A percentile compares a stretch with the other conserved stretches of the same genome.
phyloP scores from a whole-genome alignment of 2,888 invertebrate species.

The Zaprionus lineosus region DNA sequence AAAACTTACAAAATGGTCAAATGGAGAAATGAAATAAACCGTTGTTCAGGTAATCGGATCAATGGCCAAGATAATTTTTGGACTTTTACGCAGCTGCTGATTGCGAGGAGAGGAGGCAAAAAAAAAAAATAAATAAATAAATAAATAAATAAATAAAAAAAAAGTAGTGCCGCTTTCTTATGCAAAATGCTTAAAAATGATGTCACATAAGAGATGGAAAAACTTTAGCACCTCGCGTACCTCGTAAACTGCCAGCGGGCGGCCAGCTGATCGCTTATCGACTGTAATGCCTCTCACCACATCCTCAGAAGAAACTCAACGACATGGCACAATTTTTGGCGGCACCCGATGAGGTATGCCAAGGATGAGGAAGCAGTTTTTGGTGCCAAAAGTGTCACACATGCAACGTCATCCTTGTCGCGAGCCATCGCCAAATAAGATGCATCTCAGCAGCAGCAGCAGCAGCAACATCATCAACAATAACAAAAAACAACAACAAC shows the following conservation, averaged over 20 bases:
- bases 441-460: slow-evolving; percentile 50
- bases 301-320: slow-evolving; percentile 20
- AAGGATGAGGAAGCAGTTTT: slow-evolving; percentile 73
- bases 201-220: slow-evolving; percentile 5
- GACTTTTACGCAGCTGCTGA: slow-evolving; percentile 54
- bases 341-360: slow-evolving; percentile 48
- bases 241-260: slow-evolving; percentile 45
- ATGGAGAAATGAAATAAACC: slow-evolving; percentile 36
- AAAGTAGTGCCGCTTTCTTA: slow-evolving; percentile 15
- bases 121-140: no score
- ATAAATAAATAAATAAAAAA: no score
- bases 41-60: slow-evolving; percentile 76
- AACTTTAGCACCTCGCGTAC: slow-evolving; percentile 43
- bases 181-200: slow-evolving; percentile 45
- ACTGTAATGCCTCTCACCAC: slow-evolving; percentile 45
- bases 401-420: slow-evolving; percentile 67
- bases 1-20: no score
- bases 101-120: no score
- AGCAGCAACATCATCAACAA: slow-evolving; percentile 13
- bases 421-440: slow-evolving; percentile 58
- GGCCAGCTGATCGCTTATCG: slow-evolving; percentile 67
- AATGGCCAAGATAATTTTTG: slow-evolving; percentile 76
- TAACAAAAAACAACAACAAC: slow-evolving; percentile 26
- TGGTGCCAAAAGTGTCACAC: slow-evolving; percentile 69
- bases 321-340: slow-evolving; percentile 46